Evolutionary conservation across 2,888 invertebrate genomes (phyloP).

Genomic region (Hybos culiciformis): DNA sequence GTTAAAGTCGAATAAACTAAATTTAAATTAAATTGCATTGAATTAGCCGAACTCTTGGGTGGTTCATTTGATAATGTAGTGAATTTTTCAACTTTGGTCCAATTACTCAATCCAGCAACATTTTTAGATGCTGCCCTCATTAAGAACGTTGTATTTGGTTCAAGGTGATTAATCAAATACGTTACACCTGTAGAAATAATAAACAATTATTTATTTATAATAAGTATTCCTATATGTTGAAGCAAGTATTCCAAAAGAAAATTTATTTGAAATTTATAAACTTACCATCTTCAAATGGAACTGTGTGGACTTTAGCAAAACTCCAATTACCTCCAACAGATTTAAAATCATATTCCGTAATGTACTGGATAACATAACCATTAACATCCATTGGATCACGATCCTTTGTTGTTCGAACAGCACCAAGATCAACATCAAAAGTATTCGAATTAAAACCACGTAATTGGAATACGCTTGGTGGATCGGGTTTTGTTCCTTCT

Average conservation of each 20-base stretch:
- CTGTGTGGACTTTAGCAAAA: conserved; percentile 30
- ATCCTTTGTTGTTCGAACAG: conserved; percentile 23
- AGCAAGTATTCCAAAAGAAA: too few relatives aligned
- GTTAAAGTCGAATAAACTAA: too few relatives aligned
- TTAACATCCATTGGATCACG: conserved; percentile 31
- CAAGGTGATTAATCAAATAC: conserved; percentile 37
- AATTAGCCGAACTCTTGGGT: conserved; percentile 17
- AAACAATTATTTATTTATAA: background rate
- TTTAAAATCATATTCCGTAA: conserved; percentile 30
- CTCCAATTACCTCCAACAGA: conserved; percentile 32
- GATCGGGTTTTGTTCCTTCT: conserved; percentile 40
- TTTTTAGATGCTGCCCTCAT: conserved; percentile 42
- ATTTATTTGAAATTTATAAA: too few relatives aligned
- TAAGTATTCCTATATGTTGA: too few relatives aligned
- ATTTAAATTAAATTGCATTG: background rate
- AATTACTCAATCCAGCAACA: conserved; percentile 39
- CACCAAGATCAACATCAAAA: conserved; percentile 34
- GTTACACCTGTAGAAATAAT: conserved; percentile 33
- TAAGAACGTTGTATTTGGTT: conserved; percentile 39
- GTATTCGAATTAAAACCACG: conserved; percentile 35
- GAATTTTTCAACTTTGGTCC: conserved; percentile 29
- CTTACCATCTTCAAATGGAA: conserved; percentile 33
- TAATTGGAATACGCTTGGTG: conserved; percentile 33
- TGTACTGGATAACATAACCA: conserved; percentile 33
- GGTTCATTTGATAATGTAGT: conserved; percentile 30